Conservation (phyloP, 1,140 invertebrate genomes). For the Rhynchophorus ferrugineus region DNA sequence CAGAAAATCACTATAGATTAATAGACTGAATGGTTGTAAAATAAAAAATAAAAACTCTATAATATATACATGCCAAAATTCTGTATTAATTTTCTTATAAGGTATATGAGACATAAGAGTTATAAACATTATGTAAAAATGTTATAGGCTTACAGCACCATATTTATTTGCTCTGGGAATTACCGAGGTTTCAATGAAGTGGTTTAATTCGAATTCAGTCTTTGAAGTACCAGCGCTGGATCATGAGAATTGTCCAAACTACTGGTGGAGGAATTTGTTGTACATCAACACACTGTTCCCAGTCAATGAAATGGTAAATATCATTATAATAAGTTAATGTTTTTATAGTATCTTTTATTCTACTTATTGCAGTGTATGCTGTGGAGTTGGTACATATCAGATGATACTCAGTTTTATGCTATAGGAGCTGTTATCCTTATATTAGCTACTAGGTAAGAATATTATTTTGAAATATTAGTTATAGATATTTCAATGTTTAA, state of each 20-base stretch:
- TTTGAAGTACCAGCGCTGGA: constrained; percentile 74
- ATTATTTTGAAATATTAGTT: background rate
- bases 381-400: constrained; percentile 84
- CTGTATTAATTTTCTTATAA: no score
- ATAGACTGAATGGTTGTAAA: no score
- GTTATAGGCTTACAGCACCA: constrained; percentile 65
- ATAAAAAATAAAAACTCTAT: no score
- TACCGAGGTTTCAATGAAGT: constrained; percentile 72
- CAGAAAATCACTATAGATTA: no score
- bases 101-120: no score
- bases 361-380: constrained; percentile 79
- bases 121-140: no score
- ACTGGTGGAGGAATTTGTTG: constrained; percentile 79
- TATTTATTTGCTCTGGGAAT: constrained; percentile 77
- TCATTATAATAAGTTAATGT: background rate
- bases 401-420: constrained; percentile 78
- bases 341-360: constrained; percentile 9
- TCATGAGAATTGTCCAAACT: constrained; percentile 71
- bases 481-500: no score
- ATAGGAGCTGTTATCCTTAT: constrained; percentile 71
- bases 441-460: constrained; percentile 48
- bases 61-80: no score
- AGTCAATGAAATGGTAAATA: constrained; percentile 70
- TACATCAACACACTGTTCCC: constrained; percentile 81
- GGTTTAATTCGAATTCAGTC: constrained; percentile 70